Percentiles rank a stretch among this genome's conserved stretches.
phyloP scores from a whole-genome alignment of 2,888 invertebrate genomes.

The Hirtodrosophila cameraria region DNA sequence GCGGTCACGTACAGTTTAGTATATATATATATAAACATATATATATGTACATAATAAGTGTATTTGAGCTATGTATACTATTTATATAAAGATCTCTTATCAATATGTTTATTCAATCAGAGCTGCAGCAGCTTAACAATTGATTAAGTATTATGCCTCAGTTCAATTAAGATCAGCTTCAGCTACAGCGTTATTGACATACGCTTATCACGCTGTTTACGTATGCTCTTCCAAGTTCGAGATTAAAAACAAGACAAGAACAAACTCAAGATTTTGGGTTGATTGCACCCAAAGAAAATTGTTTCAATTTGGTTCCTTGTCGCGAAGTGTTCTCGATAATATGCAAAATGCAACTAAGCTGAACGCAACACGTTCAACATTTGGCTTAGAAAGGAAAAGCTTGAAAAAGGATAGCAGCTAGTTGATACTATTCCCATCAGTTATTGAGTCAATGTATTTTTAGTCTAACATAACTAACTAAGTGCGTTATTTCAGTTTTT shows the following conservation, averaged over 20 bases:
- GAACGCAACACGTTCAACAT: neutral
- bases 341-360: constrained; percentile 55
- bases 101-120: constrained; percentile 11
- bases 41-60: neutral
- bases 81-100: constrained; percentile 23
- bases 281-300: neutral
- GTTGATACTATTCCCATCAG: constrained; percentile 17
- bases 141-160: constrained; percentile 25
- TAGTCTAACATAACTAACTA: constrained; percentile 62
- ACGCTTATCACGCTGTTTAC: constrained; percentile 73
- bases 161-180: neutral
- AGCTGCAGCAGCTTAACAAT: constrained; percentile 21
- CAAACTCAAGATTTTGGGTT: neutral
- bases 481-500: constrained; percentile 73
- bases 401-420: neutral
- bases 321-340: constrained; percentile 23
- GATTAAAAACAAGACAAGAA: constrained; percentile 27
- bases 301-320: constrained; percentile 28
- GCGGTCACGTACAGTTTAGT: constrained; percentile 42
- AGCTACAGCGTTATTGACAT: constrained; percentile 12
- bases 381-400: constrained; percentile 8
- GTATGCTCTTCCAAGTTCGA: constrained; percentile 34
- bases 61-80: neutral
- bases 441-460: constrained; percentile 62
- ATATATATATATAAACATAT: constrained; percentile 19